Conservation (phyloP, 2,888 invertebrate genomes). For the Amphiduros pacificus region DNA sequence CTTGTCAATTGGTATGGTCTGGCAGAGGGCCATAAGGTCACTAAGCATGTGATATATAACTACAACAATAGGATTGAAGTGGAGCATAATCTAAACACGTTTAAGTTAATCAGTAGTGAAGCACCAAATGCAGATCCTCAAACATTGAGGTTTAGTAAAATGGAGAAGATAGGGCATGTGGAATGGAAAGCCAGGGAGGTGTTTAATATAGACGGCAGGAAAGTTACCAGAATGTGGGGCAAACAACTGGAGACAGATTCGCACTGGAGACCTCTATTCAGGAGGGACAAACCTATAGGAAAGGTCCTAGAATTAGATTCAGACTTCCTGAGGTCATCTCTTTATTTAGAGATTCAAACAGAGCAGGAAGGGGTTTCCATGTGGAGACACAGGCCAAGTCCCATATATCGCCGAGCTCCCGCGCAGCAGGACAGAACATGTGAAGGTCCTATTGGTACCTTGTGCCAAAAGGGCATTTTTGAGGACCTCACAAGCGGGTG, state of each 20-base stretch:
- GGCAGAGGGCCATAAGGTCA: slow-evolving; percentile 47
- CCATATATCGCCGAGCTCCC: slow-evolving; percentile 38
- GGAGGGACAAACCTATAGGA: slow-evolving; percentile 45
- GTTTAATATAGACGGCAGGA: slow-evolving; percentile 35
- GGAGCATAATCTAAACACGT: slow-evolving; percentile 50
- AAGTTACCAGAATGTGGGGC: slow-evolving; percentile 45
- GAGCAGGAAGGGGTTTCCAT: too few species aligned
- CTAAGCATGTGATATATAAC: slow-evolving; percentile 48
- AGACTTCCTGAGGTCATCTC: slow-evolving; percentile 45
- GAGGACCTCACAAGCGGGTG: slow-evolving; percentile 46
- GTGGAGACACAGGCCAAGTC: too few species aligned
- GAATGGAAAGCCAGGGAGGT: slow-evolving; percentile 47
- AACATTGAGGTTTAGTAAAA: slow-evolving; percentile 48
- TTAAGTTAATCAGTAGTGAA: slow-evolving; percentile 39
- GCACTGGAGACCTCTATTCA: slow-evolving; percentile 45
- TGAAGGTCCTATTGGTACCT: slow-evolving; percentile 37
- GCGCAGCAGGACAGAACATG: slow-evolving; percentile 17
- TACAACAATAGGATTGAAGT: slow-evolving; percentile 47
- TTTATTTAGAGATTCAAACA: slow-evolving; percentile 41
- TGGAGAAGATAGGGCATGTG: slow-evolving; percentile 52
- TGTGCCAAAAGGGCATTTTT: slow-evolving; percentile 46
- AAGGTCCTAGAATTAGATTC: slow-evolving; percentile 47
- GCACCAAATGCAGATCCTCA: too few species aligned
- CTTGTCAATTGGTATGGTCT: slow-evolving; percentile 49
- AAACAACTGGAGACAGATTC: slow-evolving; percentile 42